Evolutionary conservation across 2,888 invertebrate species (phyloP).

Genomic region (Tenodera sinensis): DNA sequence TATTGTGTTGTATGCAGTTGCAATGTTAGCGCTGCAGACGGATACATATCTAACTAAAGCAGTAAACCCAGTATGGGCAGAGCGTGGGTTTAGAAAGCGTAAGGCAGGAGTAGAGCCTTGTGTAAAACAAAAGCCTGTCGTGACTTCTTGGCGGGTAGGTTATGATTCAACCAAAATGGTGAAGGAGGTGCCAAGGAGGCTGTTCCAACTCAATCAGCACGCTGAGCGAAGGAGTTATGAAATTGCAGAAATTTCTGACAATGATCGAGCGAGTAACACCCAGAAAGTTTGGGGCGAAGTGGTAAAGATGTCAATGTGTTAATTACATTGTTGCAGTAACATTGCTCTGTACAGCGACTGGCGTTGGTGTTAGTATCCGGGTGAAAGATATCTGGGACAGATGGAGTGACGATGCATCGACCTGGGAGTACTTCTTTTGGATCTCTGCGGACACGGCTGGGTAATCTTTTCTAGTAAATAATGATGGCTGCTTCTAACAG

Average conservation of each 20-base stretch:
- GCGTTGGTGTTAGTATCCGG: not conserved
- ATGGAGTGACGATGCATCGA: too few species aligned
- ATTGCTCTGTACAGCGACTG: not conserved
- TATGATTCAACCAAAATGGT: not conserved
- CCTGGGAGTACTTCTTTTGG: too few species aligned
- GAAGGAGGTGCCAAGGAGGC: not conserved
- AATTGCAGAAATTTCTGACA: not conserved
- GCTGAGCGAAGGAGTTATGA: not conserved
- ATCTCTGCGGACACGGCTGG: too few species aligned
- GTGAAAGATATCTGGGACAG: not conserved
- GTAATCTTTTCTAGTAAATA: too few species aligned
- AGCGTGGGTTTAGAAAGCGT: not conserved
- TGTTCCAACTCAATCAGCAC: not conserved
- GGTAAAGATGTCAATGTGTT: not conserved
- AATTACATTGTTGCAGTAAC: not conserved
- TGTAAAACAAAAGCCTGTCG: not conserved
- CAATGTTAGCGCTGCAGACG: too few species aligned
- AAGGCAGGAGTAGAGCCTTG: not conserved
- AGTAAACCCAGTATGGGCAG: not conserved
- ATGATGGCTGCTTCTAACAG: too few species aligned
- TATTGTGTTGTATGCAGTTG: too few species aligned
- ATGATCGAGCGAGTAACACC: not conserved
- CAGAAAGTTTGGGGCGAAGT: not conserved
- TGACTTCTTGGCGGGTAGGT: not conserved
- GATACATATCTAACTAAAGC: not conserved